phyloP scores from a whole-genome alignment of 2,113 vertebrate species.

The Lasiurus borealis region DNA sequence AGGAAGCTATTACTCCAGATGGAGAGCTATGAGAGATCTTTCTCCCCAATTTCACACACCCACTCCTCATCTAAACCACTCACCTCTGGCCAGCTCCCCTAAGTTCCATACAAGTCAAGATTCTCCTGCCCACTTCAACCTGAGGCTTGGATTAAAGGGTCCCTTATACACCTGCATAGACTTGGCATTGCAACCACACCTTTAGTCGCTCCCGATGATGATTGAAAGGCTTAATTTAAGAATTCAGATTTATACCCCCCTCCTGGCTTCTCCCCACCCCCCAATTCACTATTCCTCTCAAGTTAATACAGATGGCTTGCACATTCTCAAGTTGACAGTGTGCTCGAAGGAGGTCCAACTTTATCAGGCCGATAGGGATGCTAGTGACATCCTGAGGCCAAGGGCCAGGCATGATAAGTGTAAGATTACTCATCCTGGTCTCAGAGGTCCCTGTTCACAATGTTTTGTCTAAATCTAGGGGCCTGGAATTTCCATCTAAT shows the following conservation, averaged over 20 bases:
- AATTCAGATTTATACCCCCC: neutral
- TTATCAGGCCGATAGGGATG: neutral
- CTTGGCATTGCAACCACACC: conserved; percentile 72
- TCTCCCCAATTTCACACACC: neutral
- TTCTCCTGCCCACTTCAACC: neutral
- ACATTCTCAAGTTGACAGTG: neutral
- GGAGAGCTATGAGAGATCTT: neutral
- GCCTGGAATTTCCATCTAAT: conserved; percentile 18
- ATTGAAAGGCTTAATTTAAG: conserved; percentile 61
- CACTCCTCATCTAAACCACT: neutral
- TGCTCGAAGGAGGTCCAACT: neutral
- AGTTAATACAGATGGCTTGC: neutral
- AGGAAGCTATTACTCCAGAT: neutral
- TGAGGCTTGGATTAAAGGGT: neutral
- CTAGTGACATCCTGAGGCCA: neutral
- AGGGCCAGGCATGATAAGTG: neutral
- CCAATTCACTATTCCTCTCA: neutral
- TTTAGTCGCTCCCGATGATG: conserved; percentile 73
- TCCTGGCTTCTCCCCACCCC: no score
- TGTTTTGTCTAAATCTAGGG: conserved; percentile 17
- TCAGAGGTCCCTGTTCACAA: neutral
- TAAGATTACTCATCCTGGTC: neutral
- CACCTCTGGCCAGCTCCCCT: neutral
- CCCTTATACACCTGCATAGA: neutral
- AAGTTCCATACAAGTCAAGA: neutral